These are phyloP conservation scores for Pelecanus crispus DNA, from an alignment of 2,113 vertebrate genomes.

Conservation along the genomic window DNA sequence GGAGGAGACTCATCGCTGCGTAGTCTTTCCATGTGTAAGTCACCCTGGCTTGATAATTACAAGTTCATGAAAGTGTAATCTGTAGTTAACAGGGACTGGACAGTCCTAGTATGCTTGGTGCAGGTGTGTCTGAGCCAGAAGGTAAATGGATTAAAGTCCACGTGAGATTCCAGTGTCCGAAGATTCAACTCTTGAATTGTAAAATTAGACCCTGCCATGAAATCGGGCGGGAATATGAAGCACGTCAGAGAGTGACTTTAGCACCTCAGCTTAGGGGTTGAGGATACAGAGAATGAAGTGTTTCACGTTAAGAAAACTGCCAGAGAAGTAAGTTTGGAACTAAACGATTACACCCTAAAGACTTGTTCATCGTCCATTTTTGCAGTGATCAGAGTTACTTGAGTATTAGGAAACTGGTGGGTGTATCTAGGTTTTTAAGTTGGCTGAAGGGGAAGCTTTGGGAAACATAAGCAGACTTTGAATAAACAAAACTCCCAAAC, in stretches of 20 bases:
- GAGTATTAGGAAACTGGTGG: not conserved
- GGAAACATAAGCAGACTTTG: not conserved
- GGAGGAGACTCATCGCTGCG: not conserved
- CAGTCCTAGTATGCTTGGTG: not conserved
- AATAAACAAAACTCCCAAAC: not conserved
- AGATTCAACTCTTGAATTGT: not conserved
- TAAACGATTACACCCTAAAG: not conserved
- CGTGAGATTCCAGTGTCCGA: fast-evolving
- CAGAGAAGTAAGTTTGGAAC: not conserved
- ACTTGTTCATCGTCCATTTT: not conserved
- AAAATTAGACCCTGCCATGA: not conserved
- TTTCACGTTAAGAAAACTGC: not conserved
- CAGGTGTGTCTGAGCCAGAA: not conserved
- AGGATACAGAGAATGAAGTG: not conserved
- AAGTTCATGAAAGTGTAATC: not conserved
- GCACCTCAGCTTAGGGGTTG: not conserved
- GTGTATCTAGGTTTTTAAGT: not conserved
- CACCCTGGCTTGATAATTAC: not conserved
- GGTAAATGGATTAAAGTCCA: not conserved
- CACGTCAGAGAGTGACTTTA: not conserved
- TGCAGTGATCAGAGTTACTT: not conserved
- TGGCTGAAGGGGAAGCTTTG: not conserved
- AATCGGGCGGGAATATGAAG: not conserved
- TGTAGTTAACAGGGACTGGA: not conserved
- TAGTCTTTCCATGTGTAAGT: not conserved